A percentile compares a stretch with the other conserved stretches of the same genome.
phyloP scores from a whole-genome alignment of 1,140 invertebrate species.

The Drosophila sturtevanti region DNA sequence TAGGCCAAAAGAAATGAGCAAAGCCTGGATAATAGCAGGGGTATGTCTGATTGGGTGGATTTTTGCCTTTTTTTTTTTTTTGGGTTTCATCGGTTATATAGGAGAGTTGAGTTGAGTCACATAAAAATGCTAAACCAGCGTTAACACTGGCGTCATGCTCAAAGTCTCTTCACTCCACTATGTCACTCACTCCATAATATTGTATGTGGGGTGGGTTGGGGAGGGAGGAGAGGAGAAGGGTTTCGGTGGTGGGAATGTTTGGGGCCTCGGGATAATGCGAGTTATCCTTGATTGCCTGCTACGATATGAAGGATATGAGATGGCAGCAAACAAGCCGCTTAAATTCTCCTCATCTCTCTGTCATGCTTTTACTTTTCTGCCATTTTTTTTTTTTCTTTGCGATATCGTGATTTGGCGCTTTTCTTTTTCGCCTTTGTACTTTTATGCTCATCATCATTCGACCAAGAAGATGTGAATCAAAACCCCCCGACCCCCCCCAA shows the following conservation, averaged over 20 bases:
- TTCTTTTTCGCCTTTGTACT: constrained; percentile 46
- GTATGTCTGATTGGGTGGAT: not conserved
- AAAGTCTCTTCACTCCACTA: not conserved
- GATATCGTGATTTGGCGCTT: constrained; percentile 56
- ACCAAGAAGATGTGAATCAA: not conserved
- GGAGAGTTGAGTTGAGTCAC: constrained; percentile 28
- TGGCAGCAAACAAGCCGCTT: constrained; percentile 62
- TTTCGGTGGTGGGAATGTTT: too few relatives aligned
- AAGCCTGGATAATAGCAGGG: not conserved
- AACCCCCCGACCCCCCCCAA: too few relatives aligned
- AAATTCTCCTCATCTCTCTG: constrained; percentile 26
- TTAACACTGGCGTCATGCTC: constrained; percentile 57
- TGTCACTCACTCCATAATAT: constrained; percentile 17
- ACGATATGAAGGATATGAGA: constrained; percentile 52
- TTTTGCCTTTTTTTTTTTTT: too few relatives aligned
- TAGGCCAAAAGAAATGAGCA: constrained; percentile 41
- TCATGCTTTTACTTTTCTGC: constrained; percentile 20
- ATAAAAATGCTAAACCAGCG: constrained; percentile 77
- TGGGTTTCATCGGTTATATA: constrained; percentile 2
- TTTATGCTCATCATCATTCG: constrained; percentile 68
- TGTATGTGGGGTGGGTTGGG: not conserved
- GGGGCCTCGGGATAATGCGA: constrained; percentile 62
- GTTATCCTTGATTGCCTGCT: constrained; percentile 77
- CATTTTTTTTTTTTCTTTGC: constrained; percentile 16
- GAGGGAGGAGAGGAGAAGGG: constrained; percentile 7